Conservation (phyloP, 2,888 invertebrate genomes). For the Leucoptera coffeella region DNA sequence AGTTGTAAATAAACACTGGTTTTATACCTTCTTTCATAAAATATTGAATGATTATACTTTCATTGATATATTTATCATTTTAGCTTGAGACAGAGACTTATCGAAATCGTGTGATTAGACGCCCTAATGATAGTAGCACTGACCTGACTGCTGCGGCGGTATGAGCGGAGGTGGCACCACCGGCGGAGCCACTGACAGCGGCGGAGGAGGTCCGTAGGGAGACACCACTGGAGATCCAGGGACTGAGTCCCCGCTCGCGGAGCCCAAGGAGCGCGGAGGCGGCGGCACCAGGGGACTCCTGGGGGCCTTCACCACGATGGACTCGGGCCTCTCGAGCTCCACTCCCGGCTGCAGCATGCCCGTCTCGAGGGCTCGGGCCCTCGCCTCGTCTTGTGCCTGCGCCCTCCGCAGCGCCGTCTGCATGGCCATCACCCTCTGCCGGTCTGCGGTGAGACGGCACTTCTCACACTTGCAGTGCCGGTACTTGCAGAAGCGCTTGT, state of each 20-base stretch:
- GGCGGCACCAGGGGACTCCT: slow-evolving; percentile 23
- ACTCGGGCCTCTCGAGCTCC: slow-evolving; percentile 42
- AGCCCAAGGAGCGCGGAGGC: slow-evolving; percentile 26
- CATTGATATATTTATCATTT: too few species aligned
- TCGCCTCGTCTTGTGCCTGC: slow-evolving; percentile 77
- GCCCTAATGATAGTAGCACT: too few species aligned
- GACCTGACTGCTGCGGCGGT: slow-evolving; percentile 43
- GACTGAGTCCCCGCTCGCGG: slow-evolving; percentile 33
- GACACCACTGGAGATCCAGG: slow-evolving; percentile 34
- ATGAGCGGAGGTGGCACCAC: slow-evolving; percentile 34
- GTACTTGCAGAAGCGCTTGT: slow-evolving; percentile 87
- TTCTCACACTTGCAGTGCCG: slow-evolving; percentile 80
- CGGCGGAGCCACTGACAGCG: slow-evolving; percentile 57
- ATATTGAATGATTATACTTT: too few species aligned
- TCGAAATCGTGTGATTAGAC: too few species aligned
- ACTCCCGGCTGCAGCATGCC: slow-evolving; percentile 30
- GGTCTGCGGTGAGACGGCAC: slow-evolving; percentile 78
- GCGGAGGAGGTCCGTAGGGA: slow-evolving; percentile 33
- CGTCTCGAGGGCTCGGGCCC: slow-evolving; percentile 36
- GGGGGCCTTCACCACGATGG: slow-evolving; percentile 37
- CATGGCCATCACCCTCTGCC: slow-evolving; percentile 84
- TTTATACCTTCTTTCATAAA: too few species aligned
- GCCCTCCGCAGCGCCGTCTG: slow-evolving; percentile 81
- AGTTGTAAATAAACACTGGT: too few species aligned
- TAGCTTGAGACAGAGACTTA: too few species aligned